Conservation (phyloP, 2,888 invertebrate genomes). For the Cremastinae sp. region DNA sequence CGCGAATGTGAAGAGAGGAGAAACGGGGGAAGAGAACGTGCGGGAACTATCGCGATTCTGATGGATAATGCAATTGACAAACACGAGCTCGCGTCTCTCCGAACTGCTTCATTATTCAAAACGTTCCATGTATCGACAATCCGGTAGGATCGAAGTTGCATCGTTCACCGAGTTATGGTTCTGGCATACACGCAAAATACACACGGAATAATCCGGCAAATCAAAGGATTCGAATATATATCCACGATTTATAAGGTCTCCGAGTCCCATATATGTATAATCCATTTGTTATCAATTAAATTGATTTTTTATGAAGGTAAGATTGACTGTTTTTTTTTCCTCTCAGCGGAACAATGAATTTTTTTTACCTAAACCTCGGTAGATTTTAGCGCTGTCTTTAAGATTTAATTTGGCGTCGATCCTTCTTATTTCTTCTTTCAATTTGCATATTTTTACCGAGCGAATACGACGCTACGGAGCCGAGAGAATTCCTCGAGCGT, state of each 20-base stretch:
- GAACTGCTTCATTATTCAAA: constrained; percentile 70
- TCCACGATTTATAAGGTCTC: neutral
- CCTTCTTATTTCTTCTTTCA: constrained; percentile 34
- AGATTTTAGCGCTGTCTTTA: constrained; percentile 6
- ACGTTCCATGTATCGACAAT: constrained; percentile 62
- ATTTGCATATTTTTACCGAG: constrained; percentile 39
- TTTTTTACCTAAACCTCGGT: neutral
- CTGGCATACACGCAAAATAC: neutral
- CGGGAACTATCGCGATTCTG: constrained; percentile 55
- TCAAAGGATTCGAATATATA: constrained; percentile 10
- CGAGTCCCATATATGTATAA: neutral
- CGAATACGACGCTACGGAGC: neutral
- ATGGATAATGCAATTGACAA: constrained; percentile 59
- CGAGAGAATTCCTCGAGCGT: neutral
- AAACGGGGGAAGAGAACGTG: constrained; percentile 23
- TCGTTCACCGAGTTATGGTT: constrained; percentile 14
- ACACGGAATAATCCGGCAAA: constrained; percentile 11
- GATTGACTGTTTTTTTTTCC: neutral
- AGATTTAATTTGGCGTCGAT: constrained; percentile 12
- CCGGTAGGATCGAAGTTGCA: constrained; percentile 33
- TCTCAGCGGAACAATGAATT: neutral
- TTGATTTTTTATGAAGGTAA: neutral
- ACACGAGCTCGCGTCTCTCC: constrained; percentile 54
- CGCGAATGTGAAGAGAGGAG: too few species aligned
- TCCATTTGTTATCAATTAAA: neutral